These are phyloP conservation scores for Anguilla megastoma DNA, from an alignment of 2,797 vertebrate species.

Conservation along the genomic window DNA sequence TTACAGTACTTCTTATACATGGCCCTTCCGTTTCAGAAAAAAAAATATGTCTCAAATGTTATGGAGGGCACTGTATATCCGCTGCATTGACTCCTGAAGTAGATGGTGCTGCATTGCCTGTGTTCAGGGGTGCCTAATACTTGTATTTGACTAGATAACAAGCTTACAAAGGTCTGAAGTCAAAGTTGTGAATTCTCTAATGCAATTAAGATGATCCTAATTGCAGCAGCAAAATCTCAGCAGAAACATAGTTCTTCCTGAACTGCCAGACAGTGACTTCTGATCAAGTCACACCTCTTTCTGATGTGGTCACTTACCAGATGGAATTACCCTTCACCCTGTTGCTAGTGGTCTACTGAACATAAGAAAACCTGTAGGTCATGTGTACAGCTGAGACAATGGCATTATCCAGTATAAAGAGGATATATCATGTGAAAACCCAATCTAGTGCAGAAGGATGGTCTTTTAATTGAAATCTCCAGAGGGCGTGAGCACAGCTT, in stretches of 20 bases:
- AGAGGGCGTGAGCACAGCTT: conserved; percentile 43
- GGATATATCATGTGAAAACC: not conserved
- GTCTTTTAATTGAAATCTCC: conserved; percentile 49
- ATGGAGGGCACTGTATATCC: not conserved
- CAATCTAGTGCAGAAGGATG: conserved; percentile 37
- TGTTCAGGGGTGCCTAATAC: not conserved
- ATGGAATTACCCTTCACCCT: not conserved
- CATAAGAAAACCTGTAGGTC: not conserved
- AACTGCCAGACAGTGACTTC: not conserved
- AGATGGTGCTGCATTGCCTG: not conserved
- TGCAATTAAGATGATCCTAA: not conserved
- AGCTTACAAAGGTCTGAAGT: not conserved
- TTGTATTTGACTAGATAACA: not conserved
- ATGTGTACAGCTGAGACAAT: not conserved
- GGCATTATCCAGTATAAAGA: not conserved
- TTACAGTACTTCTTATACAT: too few species aligned
- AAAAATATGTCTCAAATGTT: too few species aligned
- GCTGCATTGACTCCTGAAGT: not conserved
- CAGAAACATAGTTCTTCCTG: not conserved
- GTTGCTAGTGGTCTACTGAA: not conserved
- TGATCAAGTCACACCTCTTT: not conserved
- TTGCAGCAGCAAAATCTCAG: not conserved
- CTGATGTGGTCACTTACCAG: not conserved
- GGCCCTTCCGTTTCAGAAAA: too few species aligned
- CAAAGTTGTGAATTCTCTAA: not conserved